Evolutionary conservation across 2,888 invertebrate species (phyloP).

Genomic region (Callinectes sapidus): DNA sequence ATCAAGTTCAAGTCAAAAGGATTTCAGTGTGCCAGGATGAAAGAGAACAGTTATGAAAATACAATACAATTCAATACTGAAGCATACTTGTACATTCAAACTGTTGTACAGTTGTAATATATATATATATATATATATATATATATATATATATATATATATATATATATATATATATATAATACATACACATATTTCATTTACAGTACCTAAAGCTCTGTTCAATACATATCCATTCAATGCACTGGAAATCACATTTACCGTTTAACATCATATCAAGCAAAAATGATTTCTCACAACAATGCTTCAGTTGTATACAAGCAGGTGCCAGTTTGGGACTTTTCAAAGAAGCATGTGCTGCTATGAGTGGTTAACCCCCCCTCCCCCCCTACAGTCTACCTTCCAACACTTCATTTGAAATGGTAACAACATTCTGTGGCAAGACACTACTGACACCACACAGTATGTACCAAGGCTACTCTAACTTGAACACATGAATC

Average conservation of each 20-base stretch:
- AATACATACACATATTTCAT: not conserved
- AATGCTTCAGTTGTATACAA: not conserved
- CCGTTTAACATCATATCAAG: not conserved
- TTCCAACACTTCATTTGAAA: not conserved
- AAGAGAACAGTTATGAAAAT: no score
- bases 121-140: no score
- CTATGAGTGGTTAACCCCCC: not conserved
- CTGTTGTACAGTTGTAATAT: not conserved
- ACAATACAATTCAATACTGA: not conserved
- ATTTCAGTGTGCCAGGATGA: not conserved
- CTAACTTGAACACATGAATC: not conserved
- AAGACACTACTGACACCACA: not conserved
- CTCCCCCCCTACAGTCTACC: no score
- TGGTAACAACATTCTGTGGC: not conserved
- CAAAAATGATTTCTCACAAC: not conserved
- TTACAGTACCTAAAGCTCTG: not conserved
- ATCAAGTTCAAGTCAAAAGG: not conserved
- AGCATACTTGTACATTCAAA: not conserved
- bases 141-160: no score
- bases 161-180: no score
- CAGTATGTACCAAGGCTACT: not conserved
- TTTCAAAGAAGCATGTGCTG: not conserved
- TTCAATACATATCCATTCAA: not conserved
- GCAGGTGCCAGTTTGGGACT: conserved; percentile 1
- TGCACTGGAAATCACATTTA: not conserved